Conservation (phyloP, 64 coral and sea anemone genomes). For the Hydrozoanthus tunicans region DNA sequence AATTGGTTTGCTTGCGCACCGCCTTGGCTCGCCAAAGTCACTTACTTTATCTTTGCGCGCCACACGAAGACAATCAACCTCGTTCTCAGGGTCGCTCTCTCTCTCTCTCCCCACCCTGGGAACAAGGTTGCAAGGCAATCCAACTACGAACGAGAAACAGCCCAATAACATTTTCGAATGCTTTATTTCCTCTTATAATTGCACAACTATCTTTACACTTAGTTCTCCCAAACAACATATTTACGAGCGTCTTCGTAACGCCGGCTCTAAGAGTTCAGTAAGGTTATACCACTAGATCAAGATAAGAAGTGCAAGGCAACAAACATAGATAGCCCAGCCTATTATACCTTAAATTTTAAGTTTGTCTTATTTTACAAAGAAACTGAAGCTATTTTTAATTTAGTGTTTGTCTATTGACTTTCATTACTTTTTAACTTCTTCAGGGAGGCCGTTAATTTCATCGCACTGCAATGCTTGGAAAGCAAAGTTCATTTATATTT, state of each 20-base stretch:
- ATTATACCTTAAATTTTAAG: not conserved
- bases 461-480: not conserved
- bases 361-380: not conserved
- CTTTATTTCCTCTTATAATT: slow-evolving; percentile 17
- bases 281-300: not conserved
- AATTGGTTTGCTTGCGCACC: too few species aligned
- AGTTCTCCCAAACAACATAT: not conserved
- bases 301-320: not conserved
- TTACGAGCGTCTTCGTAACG: too few species aligned
- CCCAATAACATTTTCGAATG: not conserved
- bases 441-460: not conserved
- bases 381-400: slow-evolving; percentile 1
- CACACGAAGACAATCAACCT: too few species aligned
- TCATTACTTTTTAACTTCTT: not conserved
- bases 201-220: slow-evolving; percentile 1
- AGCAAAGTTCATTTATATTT: slow-evolving; percentile 1
- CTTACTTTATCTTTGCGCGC: too few species aligned
- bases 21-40: too few species aligned
- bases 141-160: not conserved
- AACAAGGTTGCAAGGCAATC: not conserved
- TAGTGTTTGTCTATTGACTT: not conserved
- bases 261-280: not conserved
- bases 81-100: not conserved
- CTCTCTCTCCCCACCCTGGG: not conserved
- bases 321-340: not conserved